A percentile compares a stretch with the other conserved stretches of the same genome.
Evolutionary conservation across 2,888 invertebrate genomes (phyloP).

Genomic region (Limnephilus auricula): DNA sequence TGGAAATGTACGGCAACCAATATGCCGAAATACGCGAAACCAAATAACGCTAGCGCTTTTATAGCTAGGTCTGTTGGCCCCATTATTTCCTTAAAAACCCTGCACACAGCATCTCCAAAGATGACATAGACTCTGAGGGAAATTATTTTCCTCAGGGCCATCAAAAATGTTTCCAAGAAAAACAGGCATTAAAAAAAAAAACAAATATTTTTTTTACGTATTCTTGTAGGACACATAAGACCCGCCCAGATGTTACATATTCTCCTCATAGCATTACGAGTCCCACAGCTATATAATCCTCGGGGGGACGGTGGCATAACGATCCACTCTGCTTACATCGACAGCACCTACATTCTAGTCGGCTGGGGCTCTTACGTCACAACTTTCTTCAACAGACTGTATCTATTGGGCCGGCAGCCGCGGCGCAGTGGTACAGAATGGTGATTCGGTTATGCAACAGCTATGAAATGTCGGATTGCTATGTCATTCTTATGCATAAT

Average conservation of each 20-base stretch:
- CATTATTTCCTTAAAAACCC: too few species aligned
- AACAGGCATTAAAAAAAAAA: too few species aligned
- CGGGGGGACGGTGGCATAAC: background rate
- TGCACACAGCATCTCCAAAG: too few species aligned
- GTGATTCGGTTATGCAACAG: background rate
- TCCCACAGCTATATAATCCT: background rate
- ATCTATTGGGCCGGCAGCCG: background rate
- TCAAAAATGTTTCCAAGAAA: too few species aligned
- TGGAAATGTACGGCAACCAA: too few species aligned
- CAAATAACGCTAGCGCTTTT: too few species aligned
- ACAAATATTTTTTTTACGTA: too few species aligned
- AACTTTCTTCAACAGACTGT: background rate
- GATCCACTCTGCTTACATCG: slow-evolving; percentile 2
- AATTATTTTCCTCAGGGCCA: too few species aligned
- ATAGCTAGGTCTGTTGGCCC: too few species aligned
- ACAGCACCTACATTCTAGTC: background rate
- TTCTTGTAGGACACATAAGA: too few species aligned
- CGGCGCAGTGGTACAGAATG: background rate
- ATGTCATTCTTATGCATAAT: background rate
- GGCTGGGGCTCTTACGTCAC: background rate
- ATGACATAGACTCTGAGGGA: too few species aligned
- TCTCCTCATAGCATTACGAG: background rate
- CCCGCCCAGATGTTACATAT: background rate
- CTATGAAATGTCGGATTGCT: background rate
- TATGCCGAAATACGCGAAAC: too few species aligned